These are phyloP conservation scores for Nephrocerus scutellatus DNA, from an alignment of 2,888 invertebrate genomes.

Conservation along the genomic window DNA sequence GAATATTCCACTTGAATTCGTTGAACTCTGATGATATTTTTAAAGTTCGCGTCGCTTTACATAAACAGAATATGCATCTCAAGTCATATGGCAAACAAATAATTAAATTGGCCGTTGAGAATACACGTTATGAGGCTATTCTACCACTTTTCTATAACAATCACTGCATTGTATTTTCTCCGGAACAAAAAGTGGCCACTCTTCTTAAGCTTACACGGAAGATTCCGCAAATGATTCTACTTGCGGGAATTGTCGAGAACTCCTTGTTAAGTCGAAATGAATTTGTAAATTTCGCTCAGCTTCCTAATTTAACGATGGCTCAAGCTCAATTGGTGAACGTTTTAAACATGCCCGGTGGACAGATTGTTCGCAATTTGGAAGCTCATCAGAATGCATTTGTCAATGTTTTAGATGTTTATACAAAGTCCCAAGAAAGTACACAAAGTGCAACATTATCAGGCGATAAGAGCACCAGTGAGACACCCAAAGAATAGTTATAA, in stretches of 20 bases:
- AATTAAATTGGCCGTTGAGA: conserved; percentile 58
- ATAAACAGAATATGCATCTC: conserved; percentile 62
- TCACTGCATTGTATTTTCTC: conserved; percentile 63
- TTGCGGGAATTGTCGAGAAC: conserved; percentile 72
- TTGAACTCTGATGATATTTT: conserved; percentile 60
- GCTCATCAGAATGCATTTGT: conserved; percentile 63
- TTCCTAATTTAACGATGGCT: conserved; percentile 59
- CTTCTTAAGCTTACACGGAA: conserved; percentile 63
- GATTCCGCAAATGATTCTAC: conserved; percentile 61
- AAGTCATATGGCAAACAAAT: conserved; percentile 61
- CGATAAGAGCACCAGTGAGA: too few species aligned
- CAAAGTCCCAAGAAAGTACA: too few species aligned
- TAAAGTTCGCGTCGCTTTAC: conserved; percentile 56
- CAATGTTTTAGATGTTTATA: conserved; percentile 58
- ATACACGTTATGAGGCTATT: conserved; percentile 62
- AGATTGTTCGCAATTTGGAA: conserved; percentile 60
- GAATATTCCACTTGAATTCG: conserved; percentile 66
- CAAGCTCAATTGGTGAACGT: conserved; percentile 63
- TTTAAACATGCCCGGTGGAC: conserved; percentile 58
- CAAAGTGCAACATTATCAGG: too few species aligned
- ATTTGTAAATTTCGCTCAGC: conserved; percentile 57
- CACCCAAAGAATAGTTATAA: too few species aligned
- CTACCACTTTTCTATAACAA: conserved; percentile 58
- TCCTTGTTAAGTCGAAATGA: conserved; percentile 62
- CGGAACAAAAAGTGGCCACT: conserved; percentile 55